Evolutionary conservation across 2,113 vertebrate genomes (phyloP).

Genomic region (Rhea pennata): DNA sequence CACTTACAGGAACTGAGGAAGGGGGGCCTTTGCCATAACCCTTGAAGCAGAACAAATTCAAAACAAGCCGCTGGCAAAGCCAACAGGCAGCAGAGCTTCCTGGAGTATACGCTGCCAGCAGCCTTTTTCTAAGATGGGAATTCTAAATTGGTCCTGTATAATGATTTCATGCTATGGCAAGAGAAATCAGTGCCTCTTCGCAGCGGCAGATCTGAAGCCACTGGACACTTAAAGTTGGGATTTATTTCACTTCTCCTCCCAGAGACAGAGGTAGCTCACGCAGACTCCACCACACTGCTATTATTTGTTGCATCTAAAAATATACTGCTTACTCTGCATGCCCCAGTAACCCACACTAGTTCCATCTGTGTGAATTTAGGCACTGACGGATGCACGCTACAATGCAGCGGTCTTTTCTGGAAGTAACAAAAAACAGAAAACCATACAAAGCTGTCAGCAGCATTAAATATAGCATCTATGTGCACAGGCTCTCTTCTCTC

Average conservation of each 20-base stretch:
- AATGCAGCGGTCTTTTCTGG: neutral
- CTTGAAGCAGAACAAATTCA: neutral
- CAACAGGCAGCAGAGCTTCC: neutral
- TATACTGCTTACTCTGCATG: neutral
- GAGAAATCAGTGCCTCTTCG: neutral
- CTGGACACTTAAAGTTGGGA: neutral
- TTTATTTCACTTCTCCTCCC: neutral
- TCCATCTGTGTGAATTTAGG: neutral
- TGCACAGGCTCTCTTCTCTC: neutral
- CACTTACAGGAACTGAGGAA: neutral
- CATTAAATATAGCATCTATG: neutral
- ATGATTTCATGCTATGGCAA: fast-evolving
- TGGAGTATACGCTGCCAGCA: neutral
- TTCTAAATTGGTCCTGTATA: neutral
- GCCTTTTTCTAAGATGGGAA: neutral
- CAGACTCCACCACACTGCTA: neutral
- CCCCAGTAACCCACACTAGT: neutral
- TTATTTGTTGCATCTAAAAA: neutral
- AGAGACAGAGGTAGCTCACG: neutral
- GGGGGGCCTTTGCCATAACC: neutral
- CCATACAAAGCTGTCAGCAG: neutral
- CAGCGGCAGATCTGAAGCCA: neutral
- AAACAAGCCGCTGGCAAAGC: neutral
- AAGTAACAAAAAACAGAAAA: neutral
- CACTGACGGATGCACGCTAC: neutral